Base-by-base conservation (phyloP, 1,140 invertebrate genomes). In the Drosophila hydei region DNA sequence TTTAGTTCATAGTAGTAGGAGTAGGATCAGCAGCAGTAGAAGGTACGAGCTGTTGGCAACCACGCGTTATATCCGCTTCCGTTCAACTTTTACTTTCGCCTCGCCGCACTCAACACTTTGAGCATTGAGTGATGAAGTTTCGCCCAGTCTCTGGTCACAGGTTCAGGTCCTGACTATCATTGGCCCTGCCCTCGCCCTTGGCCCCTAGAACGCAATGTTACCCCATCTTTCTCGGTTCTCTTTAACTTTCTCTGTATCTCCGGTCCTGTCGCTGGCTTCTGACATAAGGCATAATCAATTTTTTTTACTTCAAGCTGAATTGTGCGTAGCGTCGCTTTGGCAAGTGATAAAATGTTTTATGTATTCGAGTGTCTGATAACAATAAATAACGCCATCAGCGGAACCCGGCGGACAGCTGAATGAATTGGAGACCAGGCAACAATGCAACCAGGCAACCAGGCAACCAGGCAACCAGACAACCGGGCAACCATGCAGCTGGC, bases 291-390 rank as follows among this genome's bases (percentile, higher is more conserved):
- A 87, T 78, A 78, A 72, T 80, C 60, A 77, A 73, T 80, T 71
- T 64, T 63, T 59, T 51, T 18, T 51, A 19, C 30, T 25, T 40
- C 12, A 6, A 18, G 43, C 14, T 14, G 64, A 68, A 62, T 74
- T 70, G 71, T 67, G 48, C 40, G 42, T 25, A 60, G 50, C 63
- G 50, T 47, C 30, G 51, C 59, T 55, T 52, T 69, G 75, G 64
- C 78, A 83, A 88, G 83, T 88, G 83, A 88, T 88, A 88, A 88
- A 88, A 88, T 88, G 83, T 88, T 88, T 88, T 88, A 88, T 88
- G 83, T 88, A 69, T 72, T 73, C 65, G 83, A 88, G 83, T 89
- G 83, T 89, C 83, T 88, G 83, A 88, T 88, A 88, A 88, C 83
- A 88, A 88, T 88, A 88, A 88, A 88, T 88, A 88, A 88, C 83